Evolutionary conservation across 2,797 vertebrate species (phyloP), one percentile per base, ranked within the genome.

Genomic region (Luscinia luscinia): DNA sequence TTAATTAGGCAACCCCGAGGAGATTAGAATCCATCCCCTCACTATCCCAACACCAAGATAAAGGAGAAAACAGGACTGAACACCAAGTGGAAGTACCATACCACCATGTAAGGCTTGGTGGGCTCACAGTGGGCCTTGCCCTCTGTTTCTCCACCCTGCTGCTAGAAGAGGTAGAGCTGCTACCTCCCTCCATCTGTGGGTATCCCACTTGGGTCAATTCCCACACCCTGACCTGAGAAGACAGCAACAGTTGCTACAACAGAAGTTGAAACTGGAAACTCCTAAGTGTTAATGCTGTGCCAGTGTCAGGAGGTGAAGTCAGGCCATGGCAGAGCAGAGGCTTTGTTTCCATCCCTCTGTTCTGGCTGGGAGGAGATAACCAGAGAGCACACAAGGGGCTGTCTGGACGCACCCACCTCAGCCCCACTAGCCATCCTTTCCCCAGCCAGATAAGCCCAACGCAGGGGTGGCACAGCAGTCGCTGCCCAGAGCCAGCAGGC

Each of bases 51-150:
- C 13, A 54, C 17, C 22, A 58, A 40, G 10, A 69, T 34, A 66
- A 52, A 83, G 61, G 34, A 61, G 11, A 26, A 74, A 70, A 64
- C 3, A 10, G 26, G 23, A 12, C 10, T 38, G 21, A 58, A 62
- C 19, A 81, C 22, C 13, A 69, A 54, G 8, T 30, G 16, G 41
- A 87, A 46, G 26, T 16, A 36, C 28, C 57, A 28, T 20, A n/a
- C 5, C 13, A n/a, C 22, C 6, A 9, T 0, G 1, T 4, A 26
- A 26, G 23, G n/a, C 17, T 24, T 5, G 3, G 28, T 38, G 48
- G 30, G 8, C 30, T 80, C 34, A n/a, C 38, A 70, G 22, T 0
- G 20, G 26, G 27, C 43, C n/a, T 55, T 75, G 54, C 15, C 26
- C 18, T 62, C 34, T 82, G 36, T 20, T 16, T 45, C 52, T 59